A percentile compares a stretch with the other conserved stretches of the same genome.
Conservation (phyloP, 1,140 invertebrate genomes). For the Nasonia longicornis region DNA sequence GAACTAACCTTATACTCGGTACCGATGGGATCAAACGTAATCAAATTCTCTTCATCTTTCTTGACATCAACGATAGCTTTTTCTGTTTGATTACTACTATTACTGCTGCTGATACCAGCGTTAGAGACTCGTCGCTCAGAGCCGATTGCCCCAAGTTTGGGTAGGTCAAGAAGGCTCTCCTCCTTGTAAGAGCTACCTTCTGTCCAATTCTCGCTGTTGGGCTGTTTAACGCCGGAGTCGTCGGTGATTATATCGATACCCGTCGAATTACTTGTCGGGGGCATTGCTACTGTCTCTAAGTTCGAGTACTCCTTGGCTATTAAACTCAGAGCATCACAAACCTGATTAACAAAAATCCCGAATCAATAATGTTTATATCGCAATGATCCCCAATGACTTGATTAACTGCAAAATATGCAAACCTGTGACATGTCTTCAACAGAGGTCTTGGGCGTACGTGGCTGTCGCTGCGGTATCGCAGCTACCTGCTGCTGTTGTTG, state of each 20-base stretch:
- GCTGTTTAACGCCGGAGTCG: slow-evolving; percentile 1
- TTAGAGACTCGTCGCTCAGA: slow-evolving; percentile 47
- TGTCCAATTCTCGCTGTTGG: background rate
- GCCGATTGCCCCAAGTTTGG: slow-evolving; percentile 54
- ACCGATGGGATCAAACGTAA: background rate
- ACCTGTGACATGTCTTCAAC: slow-evolving; percentile 1
- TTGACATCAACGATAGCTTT: background rate
- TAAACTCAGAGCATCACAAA: slow-evolving; percentile 22
- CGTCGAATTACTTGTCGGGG: background rate
- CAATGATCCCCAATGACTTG: background rate
- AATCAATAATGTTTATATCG: background rate
- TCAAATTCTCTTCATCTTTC: background rate
- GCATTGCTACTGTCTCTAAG: background rate
- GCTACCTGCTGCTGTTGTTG: background rate
- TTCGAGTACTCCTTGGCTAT: slow-evolving; percentile 36
- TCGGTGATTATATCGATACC: background rate
- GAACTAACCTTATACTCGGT: background rate
- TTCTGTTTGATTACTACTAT: background rate
- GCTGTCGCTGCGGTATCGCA: background rate
- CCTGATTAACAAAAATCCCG: background rate
- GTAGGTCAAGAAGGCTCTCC: background rate
- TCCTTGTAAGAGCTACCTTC: slow-evolving; percentile 34
- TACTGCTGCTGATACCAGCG: background rate
- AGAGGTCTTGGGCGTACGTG: background rate
- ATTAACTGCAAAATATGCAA: background rate